phyloP scores from a whole-genome alignment of 1,140 invertebrate species.

The Achatina immaculata region DNA sequence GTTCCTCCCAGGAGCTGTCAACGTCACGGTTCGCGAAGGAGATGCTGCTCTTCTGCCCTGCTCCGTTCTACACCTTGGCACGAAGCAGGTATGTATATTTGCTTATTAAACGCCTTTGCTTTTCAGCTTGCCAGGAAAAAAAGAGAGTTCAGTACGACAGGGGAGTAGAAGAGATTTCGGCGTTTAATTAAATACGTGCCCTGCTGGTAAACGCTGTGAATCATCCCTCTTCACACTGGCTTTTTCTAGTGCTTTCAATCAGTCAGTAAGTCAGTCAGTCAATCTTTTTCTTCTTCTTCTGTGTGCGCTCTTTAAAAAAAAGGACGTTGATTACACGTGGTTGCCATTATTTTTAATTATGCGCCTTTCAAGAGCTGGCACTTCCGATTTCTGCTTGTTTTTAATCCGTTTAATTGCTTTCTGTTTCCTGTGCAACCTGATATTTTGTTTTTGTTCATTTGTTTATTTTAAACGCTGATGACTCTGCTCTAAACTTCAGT shows the following conservation, averaged over 20 bases:
- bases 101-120: not conserved
- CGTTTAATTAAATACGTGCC: too few relatives aligned
- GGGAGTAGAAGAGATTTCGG: too few relatives aligned
- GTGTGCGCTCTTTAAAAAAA: not conserved
- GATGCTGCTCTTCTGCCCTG: conserved; percentile 91
- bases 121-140: too few relatives aligned
- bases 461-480: too few relatives aligned
- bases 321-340: not conserved
- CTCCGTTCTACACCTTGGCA: conserved; percentile 89
- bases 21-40: conserved; percentile 91
- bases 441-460: too few relatives aligned
- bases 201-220: too few relatives aligned
- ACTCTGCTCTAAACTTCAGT: too few relatives aligned
- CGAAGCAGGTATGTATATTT: conserved; percentile 81
- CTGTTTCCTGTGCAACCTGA: too few relatives aligned
- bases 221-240: not conserved
- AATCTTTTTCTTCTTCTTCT: not conserved
- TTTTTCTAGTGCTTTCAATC: conserved; percentile 3
- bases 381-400: too few relatives aligned
- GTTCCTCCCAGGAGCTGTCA: conserved; percentile 65
- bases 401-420: too few relatives aligned
- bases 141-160: too few relatives aligned
- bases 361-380: too few relatives aligned
- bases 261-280: not conserved
- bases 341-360: not conserved